Percentiles rank a stretch among this genome's conserved stretches.
Conservation (phyloP, 2,888 invertebrate genomes). For the Aphidius colemani region DNA sequence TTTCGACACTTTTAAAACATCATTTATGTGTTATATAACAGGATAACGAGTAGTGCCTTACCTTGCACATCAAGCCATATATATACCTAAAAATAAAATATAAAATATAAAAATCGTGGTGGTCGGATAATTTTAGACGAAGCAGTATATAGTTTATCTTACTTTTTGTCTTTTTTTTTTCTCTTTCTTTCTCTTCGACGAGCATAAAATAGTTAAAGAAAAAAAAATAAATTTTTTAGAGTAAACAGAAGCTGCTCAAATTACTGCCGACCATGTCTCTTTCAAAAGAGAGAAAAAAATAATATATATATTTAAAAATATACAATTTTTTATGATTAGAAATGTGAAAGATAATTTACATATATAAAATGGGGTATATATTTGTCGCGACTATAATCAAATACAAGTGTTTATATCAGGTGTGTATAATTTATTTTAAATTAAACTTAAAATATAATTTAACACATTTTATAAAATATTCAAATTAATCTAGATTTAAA, state of each 20-base stretch:
- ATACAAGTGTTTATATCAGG: conserved; percentile 52
- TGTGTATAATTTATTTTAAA: conserved; percentile 21
- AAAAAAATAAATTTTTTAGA: too few relatives aligned
- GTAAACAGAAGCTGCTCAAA: conserved; percentile 19
- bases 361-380: conserved; percentile 9
- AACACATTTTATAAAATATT: too few relatives aligned
- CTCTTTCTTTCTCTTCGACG: conserved; percentile 19
- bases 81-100: background rate
- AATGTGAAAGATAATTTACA: background rate
- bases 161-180: background rate
- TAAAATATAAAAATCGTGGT: background rate
- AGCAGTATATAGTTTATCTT: conserved; percentile 21
- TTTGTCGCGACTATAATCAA: conserved; percentile 44
- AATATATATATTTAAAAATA: conserved; percentile 1
- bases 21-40: conserved; percentile 31
- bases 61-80: background rate
- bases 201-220: too few relatives aligned
- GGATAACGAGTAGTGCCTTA: conserved; percentile 28
- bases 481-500: too few relatives aligned
- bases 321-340: conserved; percentile 3
- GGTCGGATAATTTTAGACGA: conserved; percentile 20
- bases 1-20: conserved; percentile 20
- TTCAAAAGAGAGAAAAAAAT: background rate
- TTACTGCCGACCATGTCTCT: conserved; percentile 16
- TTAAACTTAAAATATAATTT: too few relatives aligned